These are phyloP conservation scores for Mimas tiliae DNA, from an alignment of 2,888 invertebrate species.

Conservation along the genomic window DNA sequence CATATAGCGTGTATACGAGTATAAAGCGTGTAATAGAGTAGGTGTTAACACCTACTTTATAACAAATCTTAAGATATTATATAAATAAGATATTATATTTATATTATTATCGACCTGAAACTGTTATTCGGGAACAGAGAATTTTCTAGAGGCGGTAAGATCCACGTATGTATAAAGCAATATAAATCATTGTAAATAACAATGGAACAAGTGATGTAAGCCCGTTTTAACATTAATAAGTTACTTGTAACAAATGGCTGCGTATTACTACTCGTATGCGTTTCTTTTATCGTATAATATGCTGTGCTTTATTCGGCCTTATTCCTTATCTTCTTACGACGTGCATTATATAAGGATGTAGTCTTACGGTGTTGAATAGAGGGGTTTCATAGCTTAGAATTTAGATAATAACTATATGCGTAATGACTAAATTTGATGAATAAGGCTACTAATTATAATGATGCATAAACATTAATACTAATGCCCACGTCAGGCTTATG, in stretches of 20 bases:
- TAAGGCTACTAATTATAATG: too few species aligned
- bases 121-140: not conserved
- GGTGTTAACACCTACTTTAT: not conserved
- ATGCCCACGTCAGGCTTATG: too few species aligned
- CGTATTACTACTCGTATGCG: not conserved
- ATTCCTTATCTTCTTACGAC: not conserved
- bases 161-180: conserved; percentile 1
- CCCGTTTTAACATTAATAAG: not conserved
- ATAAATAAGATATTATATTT: too few species aligned
- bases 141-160: not conserved
- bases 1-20: too few species aligned
- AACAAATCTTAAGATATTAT: conserved; percentile 4
- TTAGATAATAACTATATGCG: too few species aligned
- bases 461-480: too few species aligned
- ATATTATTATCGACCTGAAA: not conserved
- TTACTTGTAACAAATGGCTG: not conserved
- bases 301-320: not conserved
- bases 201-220: not conserved
- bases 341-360: too few species aligned
- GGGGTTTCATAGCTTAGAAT: too few species aligned
- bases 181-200: conserved; percentile 24
- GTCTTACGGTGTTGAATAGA: too few species aligned
- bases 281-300: not conserved
- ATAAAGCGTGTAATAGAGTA: too few species aligned
- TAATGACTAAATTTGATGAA: too few species aligned